These are phyloP conservation scores for Cinclus cinclus DNA, from an alignment of 2,113 vertebrate genomes.

Conservation along the genomic window DNA sequence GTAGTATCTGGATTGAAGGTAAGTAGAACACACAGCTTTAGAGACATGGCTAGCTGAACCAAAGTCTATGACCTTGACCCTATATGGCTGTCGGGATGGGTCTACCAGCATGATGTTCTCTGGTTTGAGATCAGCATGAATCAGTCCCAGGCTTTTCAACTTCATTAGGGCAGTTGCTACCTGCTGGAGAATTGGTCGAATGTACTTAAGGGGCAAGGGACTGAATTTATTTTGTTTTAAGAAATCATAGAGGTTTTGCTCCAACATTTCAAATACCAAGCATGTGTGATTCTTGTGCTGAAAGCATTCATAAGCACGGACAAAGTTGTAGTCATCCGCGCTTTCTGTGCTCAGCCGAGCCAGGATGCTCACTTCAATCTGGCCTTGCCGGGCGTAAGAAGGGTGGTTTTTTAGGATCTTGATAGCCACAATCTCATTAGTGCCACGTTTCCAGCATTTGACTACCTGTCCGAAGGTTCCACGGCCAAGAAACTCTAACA, in stretches of 20 bases:
- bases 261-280: slow-evolving; percentile 99
- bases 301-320: slow-evolving; percentile 97
- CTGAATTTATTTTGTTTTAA: slow-evolving; percentile 99
- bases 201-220: slow-evolving; percentile 95
- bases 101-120: slow-evolving; percentile 99
- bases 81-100: slow-evolving; percentile 92
- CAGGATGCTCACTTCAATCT: slow-evolving; percentile 98
- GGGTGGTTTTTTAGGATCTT: slow-evolving; percentile 99
- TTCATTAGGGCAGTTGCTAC: slow-evolving; percentile 98
- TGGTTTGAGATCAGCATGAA: slow-evolving; percentile 97
- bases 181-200: slow-evolving; percentile 95
- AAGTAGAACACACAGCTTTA: slow-evolving; percentile 98
- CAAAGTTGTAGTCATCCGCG: slow-evolving; percentile 97
- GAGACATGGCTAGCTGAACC: slow-evolving; percentile 98
- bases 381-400: slow-evolving; percentile 94
- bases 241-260: slow-evolving; percentile 99
- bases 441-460: slow-evolving; percentile 98
- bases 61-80: slow-evolving; percentile 99
- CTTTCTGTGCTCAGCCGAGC: slow-evolving; percentile 96
- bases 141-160: slow-evolving; percentile 94
- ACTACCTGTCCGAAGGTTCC: slow-evolving; percentile 98
- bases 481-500: slow-evolving; percentile 94
- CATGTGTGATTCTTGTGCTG: slow-evolving; percentile 99
- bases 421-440: slow-evolving; percentile 98
- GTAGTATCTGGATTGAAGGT: slow-evolving; percentile 98